Evolutionary conservation across 1,140 invertebrate species (phyloP).

Genomic region (Ganaspis sp.): DNA sequence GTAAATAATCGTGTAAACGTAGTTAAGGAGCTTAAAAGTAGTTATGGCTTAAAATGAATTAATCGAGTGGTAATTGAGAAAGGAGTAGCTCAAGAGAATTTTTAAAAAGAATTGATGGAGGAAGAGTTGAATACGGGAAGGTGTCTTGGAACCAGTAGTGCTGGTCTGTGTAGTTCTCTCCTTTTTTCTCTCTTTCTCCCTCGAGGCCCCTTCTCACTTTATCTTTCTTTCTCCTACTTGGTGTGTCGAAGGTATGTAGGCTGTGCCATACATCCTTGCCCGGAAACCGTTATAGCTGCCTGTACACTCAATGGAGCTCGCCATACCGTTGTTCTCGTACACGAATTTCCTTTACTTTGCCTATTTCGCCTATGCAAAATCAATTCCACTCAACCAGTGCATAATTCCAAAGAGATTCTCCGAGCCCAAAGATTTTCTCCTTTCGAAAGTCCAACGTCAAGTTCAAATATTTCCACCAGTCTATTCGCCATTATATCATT

Average conservation of each 20-base stretch:
- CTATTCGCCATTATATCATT: conserved; percentile 42
- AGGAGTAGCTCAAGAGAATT: neutral
- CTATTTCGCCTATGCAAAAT: conserved; percentile 23
- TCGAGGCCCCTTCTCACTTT: conserved; percentile 37
- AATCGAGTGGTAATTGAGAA: neutral
- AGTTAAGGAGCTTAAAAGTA: too few species aligned
- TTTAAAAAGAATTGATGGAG: neutral
- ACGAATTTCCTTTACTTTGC: conserved; percentile 56
- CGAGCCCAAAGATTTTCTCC: conserved; percentile 12
- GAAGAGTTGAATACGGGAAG: conserved; percentile 1
- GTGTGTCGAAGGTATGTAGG: conserved; percentile 72
- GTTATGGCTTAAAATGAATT: too few species aligned
- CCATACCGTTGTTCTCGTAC: conserved; percentile 60
- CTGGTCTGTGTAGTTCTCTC: conserved; percentile 19
- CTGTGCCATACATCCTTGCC: conserved; percentile 74
- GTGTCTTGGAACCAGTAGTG: conserved; percentile 15
- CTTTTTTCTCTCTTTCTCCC: conserved; percentile 37
- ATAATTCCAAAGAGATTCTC: conserved; percentile 24
- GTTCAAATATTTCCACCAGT: neutral
- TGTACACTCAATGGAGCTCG: conserved; percentile 70
- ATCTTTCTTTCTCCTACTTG: conserved; percentile 49
- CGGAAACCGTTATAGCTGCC: conserved; percentile 73
- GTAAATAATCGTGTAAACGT: too few species aligned
- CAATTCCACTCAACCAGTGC: conserved; percentile 15
- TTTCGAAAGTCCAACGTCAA: conserved; percentile 2